These are phyloP conservation scores for Ornithorhynchus anatinus DNA, from an alignment of 2,113 vertebrate genomes.

Conservation along the genomic window DNA sequence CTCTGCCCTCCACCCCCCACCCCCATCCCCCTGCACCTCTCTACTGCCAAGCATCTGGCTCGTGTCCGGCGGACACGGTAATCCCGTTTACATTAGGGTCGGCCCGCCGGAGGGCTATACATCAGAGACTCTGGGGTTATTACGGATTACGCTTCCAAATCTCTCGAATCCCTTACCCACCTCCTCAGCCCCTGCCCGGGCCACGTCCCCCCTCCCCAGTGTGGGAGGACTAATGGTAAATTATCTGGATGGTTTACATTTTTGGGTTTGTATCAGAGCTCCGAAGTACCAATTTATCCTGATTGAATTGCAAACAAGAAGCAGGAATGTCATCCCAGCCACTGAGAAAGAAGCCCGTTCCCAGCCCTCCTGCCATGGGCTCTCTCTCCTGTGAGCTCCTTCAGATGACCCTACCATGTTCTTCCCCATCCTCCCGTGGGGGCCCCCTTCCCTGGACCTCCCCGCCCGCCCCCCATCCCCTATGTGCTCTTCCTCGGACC, in stretches of 20 bases:
- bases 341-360: neutral
- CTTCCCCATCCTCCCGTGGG: too few species aligned
- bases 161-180: too few species aligned
- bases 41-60: slow-evolving; percentile 2
- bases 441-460: neutral
- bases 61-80: neutral
- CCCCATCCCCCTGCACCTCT: neutral
- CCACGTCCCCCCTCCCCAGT: neutral
- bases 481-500: neutral
- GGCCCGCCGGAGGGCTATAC: slow-evolving; percentile 47
- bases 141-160: slow-evolving; percentile 52
- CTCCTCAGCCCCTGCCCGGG: too few species aligned
- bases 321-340: slow-evolving; percentile 47
- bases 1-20: neutral
- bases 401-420: too few species aligned
- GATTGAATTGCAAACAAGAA: slow-evolving; percentile 59
- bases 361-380: neutral
- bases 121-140: slow-evolving; percentile 54
- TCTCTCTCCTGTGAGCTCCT: too few species aligned
- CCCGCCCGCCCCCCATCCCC: neutral
- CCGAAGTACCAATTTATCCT: slow-evolving; percentile 65
- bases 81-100: slow-evolving; percentile 55
- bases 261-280: slow-evolving; percentile 57
- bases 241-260: slow-evolving; percentile 71
- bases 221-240: slow-evolving; percentile 52